Evolutionary conservation across 2,797 vertebrate genomes (phyloP), one percentile per base, ranked within the genome.

Genomic region (Ataeniobius toweri): DNA sequence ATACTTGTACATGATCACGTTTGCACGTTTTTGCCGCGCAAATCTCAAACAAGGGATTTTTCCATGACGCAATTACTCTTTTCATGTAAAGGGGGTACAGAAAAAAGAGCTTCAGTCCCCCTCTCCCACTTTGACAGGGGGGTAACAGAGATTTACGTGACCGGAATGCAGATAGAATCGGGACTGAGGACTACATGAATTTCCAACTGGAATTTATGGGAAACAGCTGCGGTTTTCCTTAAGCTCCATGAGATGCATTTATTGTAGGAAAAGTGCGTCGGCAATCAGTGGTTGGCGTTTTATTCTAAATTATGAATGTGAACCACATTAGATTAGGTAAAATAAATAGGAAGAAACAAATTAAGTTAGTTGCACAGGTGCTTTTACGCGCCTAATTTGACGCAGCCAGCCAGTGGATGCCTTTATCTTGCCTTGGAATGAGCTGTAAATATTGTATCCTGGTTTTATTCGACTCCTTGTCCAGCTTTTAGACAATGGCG

Each of bases 21-120:
- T 31, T 36, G 80, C 85, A 86, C 86, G 78, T 83, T 83, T 90
- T 85, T 89, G 79, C 83, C 79, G 86, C 86, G 63, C 69, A 77
- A 84, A 87, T 83, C 75, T 84, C 77, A 80, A 87, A 91, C 85
- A 89, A 84, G 74, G 61, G 86, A 91, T 92, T 93, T 96, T 96
- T 96, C 95, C 95, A 95, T 96, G 95, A 96, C 95, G 95, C 92
- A 94, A 95, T 89, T 91, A 89, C 71, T 91, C 94, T 93, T 95
- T 96, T 96, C 92, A 95, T 90, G 89, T 89, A 84, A 85, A 86
- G 88, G 44, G 74, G 74, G 50, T 67, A 65, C 59, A 28, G 44
- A 41, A 14, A 31, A 69, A 74, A 53, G 36, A 75, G 10, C 41
- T 76, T 78, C 73, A 76, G 68, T 46, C 36, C 85, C 80, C 83